Evolutionary conservation across 1,140 invertebrate genomes (phyloP).

Genomic region (Rhysida immarginata): DNA sequence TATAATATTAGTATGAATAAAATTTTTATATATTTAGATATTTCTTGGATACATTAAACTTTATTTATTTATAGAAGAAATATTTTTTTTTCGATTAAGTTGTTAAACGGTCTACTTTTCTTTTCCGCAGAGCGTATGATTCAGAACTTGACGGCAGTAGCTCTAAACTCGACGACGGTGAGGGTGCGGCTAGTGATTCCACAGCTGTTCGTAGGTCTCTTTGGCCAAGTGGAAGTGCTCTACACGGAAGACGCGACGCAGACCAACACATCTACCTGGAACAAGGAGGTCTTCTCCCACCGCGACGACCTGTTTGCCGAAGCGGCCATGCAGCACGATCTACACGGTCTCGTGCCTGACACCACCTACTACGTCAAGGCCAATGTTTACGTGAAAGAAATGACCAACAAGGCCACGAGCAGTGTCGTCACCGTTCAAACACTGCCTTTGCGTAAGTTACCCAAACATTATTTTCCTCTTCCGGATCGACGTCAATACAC

Average conservation of each 20-base stretch:
- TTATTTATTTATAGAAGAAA: too few species aligned
- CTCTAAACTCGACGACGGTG: slow-evolving; percentile 53
- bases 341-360: slow-evolving; percentile 54
- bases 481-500: too few species aligned
- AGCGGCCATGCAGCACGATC: slow-evolving; percentile 62
- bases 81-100: too few species aligned
- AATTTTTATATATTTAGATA: too few species aligned
- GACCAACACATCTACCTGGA: slow-evolving; percentile 53
- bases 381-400: slow-evolving; percentile 50
- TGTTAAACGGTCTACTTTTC: too few species aligned
- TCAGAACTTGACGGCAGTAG: slow-evolving; percentile 33
- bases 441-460: slow-evolving; percentile 7
- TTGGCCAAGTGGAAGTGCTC: slow-evolving; percentile 62
- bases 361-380: slow-evolving; percentile 68
- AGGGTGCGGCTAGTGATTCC: slow-evolving; percentile 67
- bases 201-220: slow-evolving; percentile 59
- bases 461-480: too few species aligned
- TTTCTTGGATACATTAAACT: too few species aligned
- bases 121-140: too few species aligned
- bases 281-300: slow-evolving; percentile 67
- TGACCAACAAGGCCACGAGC: slow-evolving; percentile 54
- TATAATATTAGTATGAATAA: too few species aligned
- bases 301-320: slow-evolving; percentile 62
- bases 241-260: slow-evolving; percentile 56
- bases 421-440: slow-evolving; percentile 36